Conservation (phyloP, 2,797 vertebrate species). For the Ptychadena robeensis region DNA sequence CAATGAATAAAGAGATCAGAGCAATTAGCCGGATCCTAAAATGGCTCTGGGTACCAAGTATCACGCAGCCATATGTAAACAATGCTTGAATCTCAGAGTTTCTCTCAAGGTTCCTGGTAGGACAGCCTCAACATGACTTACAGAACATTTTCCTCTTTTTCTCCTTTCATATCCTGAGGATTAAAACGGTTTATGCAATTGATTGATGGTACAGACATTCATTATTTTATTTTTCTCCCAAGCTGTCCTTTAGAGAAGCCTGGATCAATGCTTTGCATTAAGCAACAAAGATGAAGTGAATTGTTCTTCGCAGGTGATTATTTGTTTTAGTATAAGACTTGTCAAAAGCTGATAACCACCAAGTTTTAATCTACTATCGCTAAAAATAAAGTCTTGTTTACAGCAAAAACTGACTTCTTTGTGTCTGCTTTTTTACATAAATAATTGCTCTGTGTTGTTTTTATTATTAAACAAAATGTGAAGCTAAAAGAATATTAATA, state of each 20-base stretch:
- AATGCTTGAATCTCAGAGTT: not conserved
- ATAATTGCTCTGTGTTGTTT: no score
- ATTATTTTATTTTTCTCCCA: conserved; percentile 3
- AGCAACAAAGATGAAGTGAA: conserved; percentile 32
- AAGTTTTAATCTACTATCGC: not conserved
- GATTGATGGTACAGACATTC: conserved; percentile 29
- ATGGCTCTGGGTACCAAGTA: not conserved
- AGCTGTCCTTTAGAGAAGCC: conserved; percentile 3
- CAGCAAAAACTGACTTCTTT: no score
- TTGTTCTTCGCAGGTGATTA: conserved; percentile 41
- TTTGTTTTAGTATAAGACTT: conserved; percentile 23
- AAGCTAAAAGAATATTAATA: no score
- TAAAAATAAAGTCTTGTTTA: not conserved
- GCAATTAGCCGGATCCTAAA: conserved; percentile 1
- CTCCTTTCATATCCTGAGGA: conserved; percentile 6
- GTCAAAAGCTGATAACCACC: not conserved
- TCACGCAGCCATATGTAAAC: not conserved
- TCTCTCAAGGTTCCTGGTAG: not conserved
- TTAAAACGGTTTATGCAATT: conserved; percentile 1
- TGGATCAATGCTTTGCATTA: conserved; percentile 35
- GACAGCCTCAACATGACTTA: not conserved
- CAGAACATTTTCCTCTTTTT: not conserved
- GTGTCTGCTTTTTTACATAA: no score
- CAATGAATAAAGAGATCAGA: not conserved
- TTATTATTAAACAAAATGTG: no score